Evolutionary conservation across 2,797 vertebrate genomes (phyloP), one percentile per base, ranked within the genome.

Genomic region (Microctenopoma lineatum): DNA sequence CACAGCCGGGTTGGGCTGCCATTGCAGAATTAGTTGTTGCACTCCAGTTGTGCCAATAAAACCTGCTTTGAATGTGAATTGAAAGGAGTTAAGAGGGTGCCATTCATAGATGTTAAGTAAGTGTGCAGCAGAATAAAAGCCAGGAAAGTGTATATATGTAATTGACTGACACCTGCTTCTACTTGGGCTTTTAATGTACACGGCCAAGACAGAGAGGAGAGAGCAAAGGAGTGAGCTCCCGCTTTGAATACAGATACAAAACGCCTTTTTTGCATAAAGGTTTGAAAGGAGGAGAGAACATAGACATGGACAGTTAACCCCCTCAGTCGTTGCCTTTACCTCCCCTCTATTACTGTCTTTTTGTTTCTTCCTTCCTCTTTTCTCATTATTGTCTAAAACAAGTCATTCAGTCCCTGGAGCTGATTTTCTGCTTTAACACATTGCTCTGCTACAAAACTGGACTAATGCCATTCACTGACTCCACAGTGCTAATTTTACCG

Each of bases 81-180:
- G 80, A 84, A 88, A 66, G 70, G 84, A 86, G 85, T 91, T 84
- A 90, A 89, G 87, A 88, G 84, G 84, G 58, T 38, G 41, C 81
- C 83, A 91, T 90, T 91, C 87, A 90, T 82, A 76, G 77, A 84
- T 75, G 84, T 79, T 85, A 79, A 90, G 78, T 90, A 80, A 84
- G 85, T 76, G 84, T 64, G 60, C 53, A 26, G 76, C 60, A 42
- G 83, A 86, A 85, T 78, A 85, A 89, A 88, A 89, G 84, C 82
- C 76, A 88, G 84, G 78, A 73, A 81, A 91, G 87, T 88, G 89
- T 88, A 90, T 88, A 88, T 89, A 81, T 90, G 91, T 90, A 91
- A 90, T 90, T 89, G 88, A 80, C 74, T 68, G 86, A 87, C 90
- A 91, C 88, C 90, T 91, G 92, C 87, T 85, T 90, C 84, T 91